Evolutionary conservation across 2,113 vertebrate genomes (phyloP), one percentile per base, ranked within the genome.

Genomic region (Penelope pileata): DNA sequence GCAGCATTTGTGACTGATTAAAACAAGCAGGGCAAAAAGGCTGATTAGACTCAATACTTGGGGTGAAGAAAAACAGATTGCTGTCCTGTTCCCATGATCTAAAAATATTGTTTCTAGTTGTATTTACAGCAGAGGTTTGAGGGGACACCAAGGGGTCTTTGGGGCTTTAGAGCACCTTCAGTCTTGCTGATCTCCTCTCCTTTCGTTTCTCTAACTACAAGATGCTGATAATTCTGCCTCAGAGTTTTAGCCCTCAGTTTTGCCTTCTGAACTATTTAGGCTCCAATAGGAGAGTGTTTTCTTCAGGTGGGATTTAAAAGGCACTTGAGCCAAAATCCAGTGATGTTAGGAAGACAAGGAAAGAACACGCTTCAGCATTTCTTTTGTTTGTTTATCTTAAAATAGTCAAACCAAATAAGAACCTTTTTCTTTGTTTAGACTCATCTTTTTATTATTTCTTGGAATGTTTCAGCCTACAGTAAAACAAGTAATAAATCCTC

Each of bases 351-450:
- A 79, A 79, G 17, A 32, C 11, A 2, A 70, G 13, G 34, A 60
- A 83, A 66, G n/a, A 76, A 2, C 15, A 68, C 4, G 5, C 1
- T 0, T 64, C 54, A 70, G 48, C 18, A 30, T 12, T 3, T 6
- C 10, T 4, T 54, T 73, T 84, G 15, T 40, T 83, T 69, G 19
- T 19, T 51, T 50, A 59, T 75, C 19, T 90, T 83, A 56, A 66
- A 77, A 48, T 23, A 86, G 24, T 17, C 26, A 43, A 12, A 66
- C 6, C 12, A 73, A 53, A 74, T 38, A n/a, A 62, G 30, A 68
- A 40, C 15, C 34, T 68, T 62, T 32, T 45, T 51, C 51, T 68
- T 72, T 76, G 40, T 50, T 58, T 64, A 34, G 32, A 26, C 29
- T 18, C 19, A n/a, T 42, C 7, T 43, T 53, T 26, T 21, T 30